Evolutionary conservation across 2,888 invertebrate genomes (phyloP).

Genomic region (Agriotes lineatus): DNA sequence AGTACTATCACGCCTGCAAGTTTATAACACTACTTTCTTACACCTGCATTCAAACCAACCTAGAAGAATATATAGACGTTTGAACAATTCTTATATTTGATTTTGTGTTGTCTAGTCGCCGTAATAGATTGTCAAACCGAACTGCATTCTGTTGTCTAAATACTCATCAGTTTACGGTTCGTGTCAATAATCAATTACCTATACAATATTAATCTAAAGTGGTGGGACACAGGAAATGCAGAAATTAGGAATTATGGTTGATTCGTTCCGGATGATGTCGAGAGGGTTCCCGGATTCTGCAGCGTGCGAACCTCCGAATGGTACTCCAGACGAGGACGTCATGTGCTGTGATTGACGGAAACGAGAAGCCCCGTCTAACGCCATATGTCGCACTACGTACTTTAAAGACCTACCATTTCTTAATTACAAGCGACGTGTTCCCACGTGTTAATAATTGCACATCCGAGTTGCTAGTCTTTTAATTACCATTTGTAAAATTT

Average conservation of each 20-base stretch:
- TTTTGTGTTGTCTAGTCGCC: no score
- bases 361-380: conserved; percentile 56
- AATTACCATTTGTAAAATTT: background rate
- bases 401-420: background rate
- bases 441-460: background rate
- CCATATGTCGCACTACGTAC: conserved; percentile 32
- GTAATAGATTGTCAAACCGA: no score
- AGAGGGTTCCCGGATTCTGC: conserved; percentile 47
- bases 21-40: no score
- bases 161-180: no score
- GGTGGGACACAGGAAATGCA: conserved; percentile 47
- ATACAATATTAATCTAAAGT: conserved; percentile 36
- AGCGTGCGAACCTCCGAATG: conserved; percentile 54
- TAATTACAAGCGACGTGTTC: conserved; percentile 14
- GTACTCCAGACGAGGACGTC: conserved; percentile 49
- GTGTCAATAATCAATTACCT: conserved; percentile 39
- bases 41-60: no score
- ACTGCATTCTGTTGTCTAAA: no score
- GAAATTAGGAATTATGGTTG: conserved; percentile 55
- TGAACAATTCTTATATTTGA: no score
- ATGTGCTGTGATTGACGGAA: conserved; percentile 62
- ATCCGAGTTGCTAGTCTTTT: background rate
- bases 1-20: no score
- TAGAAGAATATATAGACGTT: no score
- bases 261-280: conserved; percentile 51